Conservation (phyloP, 2,797 vertebrate genomes). For the Siniperca undulata region DNA sequence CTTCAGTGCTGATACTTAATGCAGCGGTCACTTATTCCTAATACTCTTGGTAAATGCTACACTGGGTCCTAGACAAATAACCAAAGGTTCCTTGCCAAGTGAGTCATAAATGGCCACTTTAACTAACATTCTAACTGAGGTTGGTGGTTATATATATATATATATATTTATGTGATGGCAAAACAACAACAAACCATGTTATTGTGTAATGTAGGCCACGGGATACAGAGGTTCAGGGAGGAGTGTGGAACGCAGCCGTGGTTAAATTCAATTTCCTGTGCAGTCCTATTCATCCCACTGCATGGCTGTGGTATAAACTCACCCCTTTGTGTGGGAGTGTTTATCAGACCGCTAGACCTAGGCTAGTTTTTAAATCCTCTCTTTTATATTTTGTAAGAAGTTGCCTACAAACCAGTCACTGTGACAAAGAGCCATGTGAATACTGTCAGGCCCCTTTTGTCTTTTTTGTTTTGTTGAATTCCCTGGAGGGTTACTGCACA, state of each 20-base stretch:
- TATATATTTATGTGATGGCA: conserved; percentile 31
- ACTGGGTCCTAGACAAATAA: background rate
- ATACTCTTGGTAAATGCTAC: conserved; percentile 18
- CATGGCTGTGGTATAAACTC: conserved; percentile 65
- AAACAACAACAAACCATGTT: conserved; percentile 50
- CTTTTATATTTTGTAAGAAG: conserved; percentile 34
- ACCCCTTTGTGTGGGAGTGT: conserved; percentile 68
- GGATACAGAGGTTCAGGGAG: conserved; percentile 64
- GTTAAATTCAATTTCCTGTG: conserved; percentile 70
- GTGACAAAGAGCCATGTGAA: conserved; percentile 28
- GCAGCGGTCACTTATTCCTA: conserved; percentile 6
- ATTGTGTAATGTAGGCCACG: conserved; percentile 68
- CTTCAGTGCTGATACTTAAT: conserved; percentile 1
- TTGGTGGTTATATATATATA: conserved; percentile 30
- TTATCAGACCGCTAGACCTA: conserved; percentile 27
- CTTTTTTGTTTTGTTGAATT: background rate
- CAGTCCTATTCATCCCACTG: conserved; percentile 71
- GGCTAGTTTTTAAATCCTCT: conserved; percentile 17
- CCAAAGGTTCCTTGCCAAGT: conserved; percentile 12
- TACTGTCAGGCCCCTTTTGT: background rate
- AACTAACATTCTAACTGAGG: conserved; percentile 43
- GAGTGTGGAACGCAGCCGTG: conserved; percentile 53
- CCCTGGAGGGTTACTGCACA: background rate
- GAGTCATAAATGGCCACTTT: conserved; percentile 56
- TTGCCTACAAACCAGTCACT: conserved; percentile 14